Evolutionary conservation across 2,888 invertebrate species (phyloP).

Genomic region (Sphinx pinastri): DNA sequence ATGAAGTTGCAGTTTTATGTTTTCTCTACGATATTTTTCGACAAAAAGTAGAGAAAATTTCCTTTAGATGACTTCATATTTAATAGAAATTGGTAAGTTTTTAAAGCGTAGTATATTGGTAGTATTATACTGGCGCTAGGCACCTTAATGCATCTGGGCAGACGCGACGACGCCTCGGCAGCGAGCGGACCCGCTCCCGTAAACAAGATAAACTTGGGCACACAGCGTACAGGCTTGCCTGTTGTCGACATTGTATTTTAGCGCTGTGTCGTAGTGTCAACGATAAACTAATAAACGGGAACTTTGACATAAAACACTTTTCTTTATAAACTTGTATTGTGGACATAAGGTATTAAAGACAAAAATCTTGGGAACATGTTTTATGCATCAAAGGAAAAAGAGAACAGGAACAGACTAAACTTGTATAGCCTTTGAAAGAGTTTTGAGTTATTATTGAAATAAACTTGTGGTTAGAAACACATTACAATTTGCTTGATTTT

Average conservation of each 20-base stretch:
- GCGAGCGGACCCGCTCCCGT: slow-evolving; percentile 43
- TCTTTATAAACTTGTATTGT: neutral
- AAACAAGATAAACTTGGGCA: slow-evolving; percentile 68
- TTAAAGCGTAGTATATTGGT: slow-evolving; percentile 13
- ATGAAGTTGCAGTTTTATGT: neutral
- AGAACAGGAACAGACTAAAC: too few relatives aligned
- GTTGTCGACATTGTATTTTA: slow-evolving; percentile 18
- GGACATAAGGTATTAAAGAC: neutral
- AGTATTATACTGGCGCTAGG: slow-evolving; percentile 12
- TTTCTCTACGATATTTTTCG: neutral
- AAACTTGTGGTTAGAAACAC: too few relatives aligned
- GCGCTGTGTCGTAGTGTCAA: slow-evolving; percentile 20
- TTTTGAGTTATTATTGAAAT: too few relatives aligned
- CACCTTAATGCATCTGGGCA: slow-evolving; percentile 33
- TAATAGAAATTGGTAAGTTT: slow-evolving; percentile 1
- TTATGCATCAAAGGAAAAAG: too few relatives aligned
- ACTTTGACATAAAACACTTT: neutral
- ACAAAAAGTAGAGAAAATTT: neutral
- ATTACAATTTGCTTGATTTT: too few relatives aligned
- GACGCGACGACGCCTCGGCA: slow-evolving; percentile 50
- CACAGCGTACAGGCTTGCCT: slow-evolving; percentile 33
- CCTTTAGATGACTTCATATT: neutral
- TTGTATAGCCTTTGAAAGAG: too few relatives aligned
- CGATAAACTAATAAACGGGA: slow-evolving; percentile 17
- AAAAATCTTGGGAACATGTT: neutral